Base-by-base conservation (phyloP, 1,140 invertebrate species). In the Scaptomyza graminum region DNA sequence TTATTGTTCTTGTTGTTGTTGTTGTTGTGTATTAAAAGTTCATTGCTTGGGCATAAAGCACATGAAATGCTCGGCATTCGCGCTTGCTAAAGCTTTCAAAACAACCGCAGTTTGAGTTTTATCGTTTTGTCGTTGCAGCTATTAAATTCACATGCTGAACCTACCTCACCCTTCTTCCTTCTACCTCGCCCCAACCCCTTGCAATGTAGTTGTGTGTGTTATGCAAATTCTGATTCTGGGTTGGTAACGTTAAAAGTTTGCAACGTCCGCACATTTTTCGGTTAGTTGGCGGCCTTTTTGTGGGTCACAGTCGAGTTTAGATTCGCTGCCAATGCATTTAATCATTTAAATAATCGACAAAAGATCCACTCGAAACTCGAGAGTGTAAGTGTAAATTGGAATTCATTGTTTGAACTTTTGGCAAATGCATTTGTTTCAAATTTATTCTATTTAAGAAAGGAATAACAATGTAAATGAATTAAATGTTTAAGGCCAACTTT, bases 21-120 rank as follows among this genome's bases (percentile, higher is more conserved):
- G 55, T 85, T 77, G 76, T 74, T 82, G 83, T 82, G 83, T 80
- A 87, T 87, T 87, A 87, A 87, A 87, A 87, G 82, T 88, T 87
- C 83, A 87, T 85, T 87, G 82, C 82, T 85, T 85, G 82, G 78
- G 78, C 82, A 85, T 85, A 85, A 85, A 85, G 82, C 80, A 87
- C 82, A 87, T 78, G 82, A 87, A 87, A 87, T 75, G 78, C 78
- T 81, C 66, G 76, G 81, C 76, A 71, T 62, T 76, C 59, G 74
- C 59, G 54, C 74, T 22, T 22, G 2, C 18, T n/a, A 22, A 22
- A 55, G 71, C 65, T 60, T 88, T 80, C 81, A 77, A 80, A 85
- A 85, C 83, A 85, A 84, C 81, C 81, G 68, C 76, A 85, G 80
- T 84, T 85, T 85, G 78, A 85, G 83, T 85, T 85, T 77, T 71